A percentile compares a stretch with the other conserved stretches of the same genome.
These are phyloP conservation scores for Crocallis elinguaria DNA, from an alignment of 2,888 invertebrate species.

Conservation along the genomic window DNA sequence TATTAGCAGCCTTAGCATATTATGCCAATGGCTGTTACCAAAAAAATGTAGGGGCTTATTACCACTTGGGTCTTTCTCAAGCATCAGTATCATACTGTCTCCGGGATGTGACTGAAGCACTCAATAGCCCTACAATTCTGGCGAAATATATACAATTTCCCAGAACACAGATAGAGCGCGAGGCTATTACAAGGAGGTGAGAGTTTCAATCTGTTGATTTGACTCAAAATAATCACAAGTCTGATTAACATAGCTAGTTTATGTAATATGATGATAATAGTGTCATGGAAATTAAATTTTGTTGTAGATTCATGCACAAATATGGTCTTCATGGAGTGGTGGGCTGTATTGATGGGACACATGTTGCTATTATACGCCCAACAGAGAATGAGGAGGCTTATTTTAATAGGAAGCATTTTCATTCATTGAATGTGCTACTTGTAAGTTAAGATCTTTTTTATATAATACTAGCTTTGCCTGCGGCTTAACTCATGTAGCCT, in stretches of 20 bases:
- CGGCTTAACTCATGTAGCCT: too few relatives aligned
- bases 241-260: too few relatives aligned
- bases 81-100: not conserved
- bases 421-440: constrained; percentile 16
- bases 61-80: not conserved
- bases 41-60: not conserved
- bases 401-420: constrained; percentile 19
- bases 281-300: not conserved
- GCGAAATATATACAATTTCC: too few relatives aligned
- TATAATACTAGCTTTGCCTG: not conserved
- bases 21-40: constrained; percentile 15
- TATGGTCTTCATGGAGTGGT: constrained; percentile 7
- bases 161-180: not conserved
- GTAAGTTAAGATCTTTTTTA: constrained; percentile 1
- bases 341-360: constrained; percentile 20
- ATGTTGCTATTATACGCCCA: constrained; percentile 22
- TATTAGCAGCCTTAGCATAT: constrained; percentile 13
- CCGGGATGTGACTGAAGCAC: not conserved
- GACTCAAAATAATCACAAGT: not conserved
- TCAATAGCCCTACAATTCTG: not conserved
- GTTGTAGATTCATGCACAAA: constrained; percentile 20
- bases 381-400: constrained; percentile 18
- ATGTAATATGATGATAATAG: too few relatives aligned
- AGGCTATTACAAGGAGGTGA: not conserved
- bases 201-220: not conserved